Percentiles rank a stretch among this genome's conserved stretches.
These are phyloP conservation scores for Oryzias melastigma DNA, from an alignment of 2,113 vertebrate genomes.

Conservation along the genomic window DNA sequence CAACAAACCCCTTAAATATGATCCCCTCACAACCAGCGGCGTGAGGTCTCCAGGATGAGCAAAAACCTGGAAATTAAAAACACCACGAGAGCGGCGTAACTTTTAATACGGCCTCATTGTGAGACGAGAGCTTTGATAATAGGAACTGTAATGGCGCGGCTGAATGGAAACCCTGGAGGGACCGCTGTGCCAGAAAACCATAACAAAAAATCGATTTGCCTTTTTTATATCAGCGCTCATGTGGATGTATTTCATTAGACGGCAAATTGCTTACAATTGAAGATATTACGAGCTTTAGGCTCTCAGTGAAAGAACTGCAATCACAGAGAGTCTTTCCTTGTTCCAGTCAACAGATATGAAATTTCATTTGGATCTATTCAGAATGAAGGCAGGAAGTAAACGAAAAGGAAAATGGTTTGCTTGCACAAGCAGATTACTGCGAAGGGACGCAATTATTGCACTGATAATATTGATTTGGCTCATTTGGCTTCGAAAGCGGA, in stretches of 20 bases:
- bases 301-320: slow-evolving; percentile 12
- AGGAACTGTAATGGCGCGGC: slow-evolving; percentile 42
- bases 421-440: slow-evolving; percentile 7
- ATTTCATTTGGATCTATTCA: slow-evolving; percentile 28
- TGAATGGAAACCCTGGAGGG: slow-evolving; percentile 38
- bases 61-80: slow-evolving; percentile 42
- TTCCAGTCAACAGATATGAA: slow-evolving; percentile 30
- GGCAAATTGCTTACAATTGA: slow-evolving; percentile 48
- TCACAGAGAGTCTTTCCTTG: slow-evolving; percentile 4
- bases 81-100: slow-evolving; percentile 12
- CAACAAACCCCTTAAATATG: slow-evolving; percentile 6
- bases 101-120: slow-evolving; percentile 39
- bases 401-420: slow-evolving; percentile 20
- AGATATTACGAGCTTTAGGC: slow-evolving; percentile 41
- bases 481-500: not conserved
- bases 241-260: slow-evolving; percentile 59
- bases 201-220: slow-evolving; percentile 45
- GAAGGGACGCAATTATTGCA: slow-evolving; percentile 4
- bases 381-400: slow-evolving; percentile 25
- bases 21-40: slow-evolving; percentile 4
- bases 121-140: slow-evolving; percentile 44
- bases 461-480: slow-evolving; percentile 7
- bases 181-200: slow-evolving; percentile 16
- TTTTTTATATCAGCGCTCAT: slow-evolving; percentile 38
- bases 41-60: slow-evolving; percentile 8